phyloP scores from a whole-genome alignment of 2,888 invertebrate species.

The Onthophagus sagittarius region DNA sequence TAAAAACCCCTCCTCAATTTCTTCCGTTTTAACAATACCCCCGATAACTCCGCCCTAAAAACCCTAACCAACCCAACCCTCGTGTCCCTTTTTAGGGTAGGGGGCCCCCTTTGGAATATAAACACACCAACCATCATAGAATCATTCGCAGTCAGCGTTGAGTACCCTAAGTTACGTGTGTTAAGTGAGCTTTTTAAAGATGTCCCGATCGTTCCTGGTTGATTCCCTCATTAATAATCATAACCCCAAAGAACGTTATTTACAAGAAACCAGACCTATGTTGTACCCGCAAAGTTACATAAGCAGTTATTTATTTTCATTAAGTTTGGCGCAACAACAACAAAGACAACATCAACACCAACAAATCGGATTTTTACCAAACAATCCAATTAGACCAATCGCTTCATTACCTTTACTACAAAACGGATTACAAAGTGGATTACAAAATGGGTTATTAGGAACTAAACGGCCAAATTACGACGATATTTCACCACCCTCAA shows the following conservation, averaged over 20 bases:
- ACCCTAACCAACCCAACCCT: not conserved
- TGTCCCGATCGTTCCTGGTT: constrained; percentile 80
- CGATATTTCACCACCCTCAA: constrained; percentile 24
- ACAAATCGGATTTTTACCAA: constrained; percentile 49
- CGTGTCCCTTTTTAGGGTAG: not conserved
- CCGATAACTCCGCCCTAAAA: not conserved
- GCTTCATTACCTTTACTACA: constrained; percentile 39
- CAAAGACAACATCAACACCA: constrained; percentile 41
- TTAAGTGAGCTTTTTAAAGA: constrained; percentile 45
- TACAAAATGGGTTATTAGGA: not conserved
- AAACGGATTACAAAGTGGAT: constrained; percentile 29
- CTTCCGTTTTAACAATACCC: not conserved
- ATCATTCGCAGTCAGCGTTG: not conserved
- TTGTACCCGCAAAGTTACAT: constrained; percentile 63
- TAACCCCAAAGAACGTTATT: constrained; percentile 53
- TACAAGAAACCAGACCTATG: constrained; percentile 52
- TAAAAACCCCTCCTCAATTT: not conserved
- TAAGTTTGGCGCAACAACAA: constrained; percentile 61
- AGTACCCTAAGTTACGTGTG: not conserved
- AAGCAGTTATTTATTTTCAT: constrained; percentile 60
- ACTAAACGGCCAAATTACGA: constrained; percentile 21
- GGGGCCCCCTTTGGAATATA: constrained; percentile 16
- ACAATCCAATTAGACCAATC: constrained; percentile 41
- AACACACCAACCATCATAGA: not conserved
- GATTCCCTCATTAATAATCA: constrained; percentile 69